These are phyloP conservation scores for Uromys caudimaculatus DNA, from an alignment of 2,797 vertebrate species.

Conservation along the genomic window DNA sequence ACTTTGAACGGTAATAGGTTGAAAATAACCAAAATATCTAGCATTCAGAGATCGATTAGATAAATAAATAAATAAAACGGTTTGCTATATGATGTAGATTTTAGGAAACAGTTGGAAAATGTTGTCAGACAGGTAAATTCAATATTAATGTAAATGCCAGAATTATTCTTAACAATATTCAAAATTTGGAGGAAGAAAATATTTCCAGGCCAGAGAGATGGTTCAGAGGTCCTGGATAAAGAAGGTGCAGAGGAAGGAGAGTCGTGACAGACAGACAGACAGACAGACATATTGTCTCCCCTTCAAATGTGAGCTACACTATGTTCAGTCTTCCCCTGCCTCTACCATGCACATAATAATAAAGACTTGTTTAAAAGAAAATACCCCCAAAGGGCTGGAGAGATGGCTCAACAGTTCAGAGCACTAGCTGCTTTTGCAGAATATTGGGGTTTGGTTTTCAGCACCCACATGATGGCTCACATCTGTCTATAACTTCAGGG, in stretches of 20 bases:
- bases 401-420: not conserved
- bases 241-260: no score
- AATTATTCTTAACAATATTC: constrained; percentile 33
- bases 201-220: not conserved
- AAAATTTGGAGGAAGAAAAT: not conserved
- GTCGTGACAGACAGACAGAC: no score
- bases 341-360: no score
- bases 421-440: not conserved
- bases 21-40: not conserved
- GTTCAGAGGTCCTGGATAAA: not conserved
- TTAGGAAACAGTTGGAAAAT: constrained; percentile 35
- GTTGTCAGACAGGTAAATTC: constrained; percentile 43
- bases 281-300: no score
- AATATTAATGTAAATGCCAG: constrained; percentile 35
- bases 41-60: constrained; percentile 18
- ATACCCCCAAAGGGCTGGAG: not conserved
- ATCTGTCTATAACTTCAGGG: not conserved
- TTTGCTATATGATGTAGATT: not conserved
- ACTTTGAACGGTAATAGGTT: not conserved
- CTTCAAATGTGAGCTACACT: no score
- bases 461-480: not conserved
- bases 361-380: not conserved
- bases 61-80: not conserved
- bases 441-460: not conserved
- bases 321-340: not conserved